Conservation (phyloP, 2,888 invertebrate genomes). For the Stenodema calcarata region DNA sequence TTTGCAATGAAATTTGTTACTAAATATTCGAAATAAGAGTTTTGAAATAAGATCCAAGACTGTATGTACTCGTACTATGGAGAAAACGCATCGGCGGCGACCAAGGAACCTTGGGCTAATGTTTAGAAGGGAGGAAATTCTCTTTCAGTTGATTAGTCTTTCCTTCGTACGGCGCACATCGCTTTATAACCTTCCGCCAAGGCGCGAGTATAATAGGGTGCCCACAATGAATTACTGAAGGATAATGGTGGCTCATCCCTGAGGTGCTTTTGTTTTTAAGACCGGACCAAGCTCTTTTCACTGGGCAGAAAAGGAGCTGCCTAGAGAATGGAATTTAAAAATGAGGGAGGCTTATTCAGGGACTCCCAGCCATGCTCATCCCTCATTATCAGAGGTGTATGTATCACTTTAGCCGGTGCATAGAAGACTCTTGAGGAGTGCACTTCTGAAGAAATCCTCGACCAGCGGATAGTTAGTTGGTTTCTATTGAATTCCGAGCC, state of each 20-base stretch:
- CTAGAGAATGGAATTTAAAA: constrained; percentile 1
- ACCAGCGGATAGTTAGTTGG: no score
- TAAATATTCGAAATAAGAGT: no score
- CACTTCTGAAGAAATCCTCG: neutral
- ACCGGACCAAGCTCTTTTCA: constrained; percentile 22
- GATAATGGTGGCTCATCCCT: constrained; percentile 41
- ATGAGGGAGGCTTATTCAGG: neutral
- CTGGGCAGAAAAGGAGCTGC: neutral
- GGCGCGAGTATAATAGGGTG: constrained; percentile 25
- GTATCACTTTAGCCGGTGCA: neutral
- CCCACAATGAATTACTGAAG: constrained; percentile 28
- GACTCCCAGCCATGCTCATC: neutral
- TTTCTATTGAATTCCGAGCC: no score
- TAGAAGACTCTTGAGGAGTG: neutral
- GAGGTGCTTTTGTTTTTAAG: constrained; percentile 32
- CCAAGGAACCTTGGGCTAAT: neutral
- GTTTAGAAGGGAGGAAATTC: neutral
- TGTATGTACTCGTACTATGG: neutral
- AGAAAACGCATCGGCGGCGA: neutral
- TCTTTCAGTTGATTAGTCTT: constrained; percentile 24
- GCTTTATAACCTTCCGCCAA: constrained; percentile 33
- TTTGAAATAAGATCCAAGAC: neutral
- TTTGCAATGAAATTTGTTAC: no score
- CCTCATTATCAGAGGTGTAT: neutral
- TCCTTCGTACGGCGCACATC: constrained; percentile 1